Percentiles rank a stretch among this genome's conserved stretches.
Evolutionary conservation across 37 sponge, comb jelly and placozoan species (phyloP).

Genomic region (Crambe crambe): DNA sequence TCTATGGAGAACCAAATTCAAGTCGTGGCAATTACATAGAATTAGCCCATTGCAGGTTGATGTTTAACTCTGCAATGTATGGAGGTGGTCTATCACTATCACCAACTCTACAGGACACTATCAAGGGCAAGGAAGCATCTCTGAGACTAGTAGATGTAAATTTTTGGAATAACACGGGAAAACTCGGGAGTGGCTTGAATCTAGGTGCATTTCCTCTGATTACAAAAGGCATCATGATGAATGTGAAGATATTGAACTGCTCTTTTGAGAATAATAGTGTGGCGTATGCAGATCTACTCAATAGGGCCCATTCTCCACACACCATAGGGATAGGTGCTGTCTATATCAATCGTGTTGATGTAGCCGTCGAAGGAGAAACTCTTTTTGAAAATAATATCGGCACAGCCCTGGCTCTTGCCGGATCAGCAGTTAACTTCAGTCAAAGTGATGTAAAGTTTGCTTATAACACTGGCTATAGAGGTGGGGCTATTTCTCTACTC

Average conservation of each 20-base stretch:
- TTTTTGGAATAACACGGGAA: slow-evolving; percentile 35
- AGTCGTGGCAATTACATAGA: not conserved
- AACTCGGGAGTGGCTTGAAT: slow-evolving; percentile 57
- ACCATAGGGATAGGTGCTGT: not conserved
- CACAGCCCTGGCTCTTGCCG: slow-evolving; percentile 42
- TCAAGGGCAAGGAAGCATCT: not conserved
- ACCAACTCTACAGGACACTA: slow-evolving; percentile 11
- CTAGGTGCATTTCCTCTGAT: slow-evolving; percentile 33
- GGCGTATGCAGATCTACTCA: not conserved
- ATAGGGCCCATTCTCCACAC: not conserved
- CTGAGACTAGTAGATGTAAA: not conserved
- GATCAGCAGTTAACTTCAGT: slow-evolving; percentile 20
- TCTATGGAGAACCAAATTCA: not conserved
- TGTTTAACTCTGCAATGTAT: slow-evolving; percentile 38
- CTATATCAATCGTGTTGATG: not conserved
- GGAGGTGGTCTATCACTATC: slow-evolving; percentile 63
- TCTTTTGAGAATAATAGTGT: slow-evolving; percentile 36
- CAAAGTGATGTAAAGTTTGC: slow-evolving; percentile 2
- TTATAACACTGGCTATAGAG: slow-evolving; percentile 37
- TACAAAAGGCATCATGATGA: slow-evolving; percentile 7
- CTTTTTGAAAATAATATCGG: slow-evolving; percentile 40
- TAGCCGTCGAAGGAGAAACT: not conserved
- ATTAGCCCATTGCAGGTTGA: slow-evolving; percentile 3
- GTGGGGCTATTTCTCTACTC: slow-evolving; percentile 59
- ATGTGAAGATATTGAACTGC: slow-evolving; percentile 32